Evolutionary conservation across 1,140 invertebrate species (phyloP), one percentile per base, ranked within the genome.

Genomic region (Drosophila lacteicornis): DNA sequence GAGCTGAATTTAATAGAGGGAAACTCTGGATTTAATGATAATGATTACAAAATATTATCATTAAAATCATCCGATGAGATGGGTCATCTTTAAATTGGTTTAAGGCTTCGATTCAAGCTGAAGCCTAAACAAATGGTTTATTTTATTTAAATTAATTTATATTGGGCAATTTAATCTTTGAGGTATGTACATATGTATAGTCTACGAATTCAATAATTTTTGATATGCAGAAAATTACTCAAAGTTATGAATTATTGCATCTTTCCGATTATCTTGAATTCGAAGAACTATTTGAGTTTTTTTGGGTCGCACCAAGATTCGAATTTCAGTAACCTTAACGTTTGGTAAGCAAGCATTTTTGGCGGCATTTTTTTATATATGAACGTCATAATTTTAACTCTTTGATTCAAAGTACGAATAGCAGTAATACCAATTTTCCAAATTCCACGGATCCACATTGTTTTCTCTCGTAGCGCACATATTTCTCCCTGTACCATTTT

Each of bases 31-130:
- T 38, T 27, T 43, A 53, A 51, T 49, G 40, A 25, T 71, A 42
- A 71, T 71, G 51, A 71, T 70, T 22, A 66, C 15, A 30, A 40
- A 47, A 65, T 38, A 27, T 30, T 27, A 66, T 27, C 43, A 38
- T 65, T 47, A 40, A 66, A 33, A 49, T 33, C 19, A 25, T 33
- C 6, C 12, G 33, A 8, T 5, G n/a, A 9, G 22, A 40, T 13
- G 36, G 13, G 53, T 40, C 8, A 40, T 22, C 19, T 25, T 56
- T 40, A 56, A 55, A 55, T 38, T 22, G 17, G 19, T 13, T 15
- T 22, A 19, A 6, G 36, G 33, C 27, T 13, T 53, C 12, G 17
- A 1, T 38, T 55, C 17, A 22, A 22, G 17, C 12, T 22, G 7
- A 38, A n/a, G 7, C 19, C 19, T n/a, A 19, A 36, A 53, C 11